A percentile compares a stretch with the other conserved stretches of the same genome.
Evolutionary conservation across 2,113 vertebrate genomes (phyloP).

Genomic region (Colossoma macropomum): DNA sequence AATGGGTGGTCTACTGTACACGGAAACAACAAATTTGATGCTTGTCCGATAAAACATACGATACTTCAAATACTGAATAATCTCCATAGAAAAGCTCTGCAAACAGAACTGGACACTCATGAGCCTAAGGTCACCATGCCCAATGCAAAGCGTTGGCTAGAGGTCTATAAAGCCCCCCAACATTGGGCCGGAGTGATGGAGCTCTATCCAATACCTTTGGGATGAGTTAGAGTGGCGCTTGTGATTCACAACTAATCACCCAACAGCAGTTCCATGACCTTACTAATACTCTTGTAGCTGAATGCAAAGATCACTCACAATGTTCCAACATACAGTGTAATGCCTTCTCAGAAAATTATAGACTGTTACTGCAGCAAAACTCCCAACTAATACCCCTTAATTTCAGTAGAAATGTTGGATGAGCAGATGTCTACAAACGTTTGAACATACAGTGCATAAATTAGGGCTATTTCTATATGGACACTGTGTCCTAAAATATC

Average conservation of each 20-base stretch:
- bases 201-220: background rate
- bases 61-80: background rate
- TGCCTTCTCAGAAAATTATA: no score
- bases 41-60: conserved; percentile 19
- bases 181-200: background rate
- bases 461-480: no score
- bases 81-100: background rate
- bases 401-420: background rate
- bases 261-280: background rate
- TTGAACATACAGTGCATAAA: background rate
- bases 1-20: no score
- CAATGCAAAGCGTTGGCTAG: background rate
- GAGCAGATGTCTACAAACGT: background rate
- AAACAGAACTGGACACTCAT: background rate
- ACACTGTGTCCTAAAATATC: no score
- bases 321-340: background rate
- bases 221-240: background rate
- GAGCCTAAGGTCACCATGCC: background rate
- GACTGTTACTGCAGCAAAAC: background rate
- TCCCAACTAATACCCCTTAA: background rate
- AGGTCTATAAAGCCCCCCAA: background rate
- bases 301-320: background rate
- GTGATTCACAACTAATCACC: background rate
- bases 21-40: background rate
- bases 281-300: background rate